Evolutionary conservation across 2,888 invertebrate species (phyloP), one percentile per base, ranked within the genome.

Genomic region (Tryphoninae sp.): DNA sequence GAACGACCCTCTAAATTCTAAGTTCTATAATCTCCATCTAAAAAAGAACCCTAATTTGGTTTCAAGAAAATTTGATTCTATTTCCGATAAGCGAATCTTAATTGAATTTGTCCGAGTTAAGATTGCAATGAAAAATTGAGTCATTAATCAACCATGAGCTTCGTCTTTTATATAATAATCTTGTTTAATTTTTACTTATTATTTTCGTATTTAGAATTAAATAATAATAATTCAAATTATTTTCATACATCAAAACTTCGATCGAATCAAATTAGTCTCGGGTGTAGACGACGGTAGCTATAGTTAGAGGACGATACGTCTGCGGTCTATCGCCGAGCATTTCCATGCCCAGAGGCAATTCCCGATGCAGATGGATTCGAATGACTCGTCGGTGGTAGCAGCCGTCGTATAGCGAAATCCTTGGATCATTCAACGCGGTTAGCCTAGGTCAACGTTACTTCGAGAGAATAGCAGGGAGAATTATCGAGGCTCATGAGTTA

Each of bases 291-390:
- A 33, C 26, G 23, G n/a, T n/a, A 71, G 40, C 42, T 7, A 51
- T 13, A 49, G 8, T 42, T 59, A 11, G 33, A 33, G 33, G 33
- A 6, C 33, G 33, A 33, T 33, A 33, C 33, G 33, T 33, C 33
- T 33, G 33, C 33, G 33, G 33, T 33, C 33, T 33, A 33, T 33
- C 33, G 6, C 33, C 33, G 33, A 33, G 33, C 33, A 58, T 58
- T 71, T 71, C 19, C 9, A 71, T 55, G 45, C 4, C 2, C 11
- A 19, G 49, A 49, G 23, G 33, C 11, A 45, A 61, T 73, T 62
- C 16, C 23, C 55, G 11, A 77, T 77, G 80, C 55, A 72, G 77
- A 73, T 81, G 33, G 45, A 26, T 67, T 62, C 53, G 64, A 61
- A 53, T 19, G 33, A 42, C 23, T 65, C 19, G 8, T 33, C 33